Base-by-base conservation (phyloP, 1,140 invertebrate species). In the Eurytemora carolleeae region DNA sequence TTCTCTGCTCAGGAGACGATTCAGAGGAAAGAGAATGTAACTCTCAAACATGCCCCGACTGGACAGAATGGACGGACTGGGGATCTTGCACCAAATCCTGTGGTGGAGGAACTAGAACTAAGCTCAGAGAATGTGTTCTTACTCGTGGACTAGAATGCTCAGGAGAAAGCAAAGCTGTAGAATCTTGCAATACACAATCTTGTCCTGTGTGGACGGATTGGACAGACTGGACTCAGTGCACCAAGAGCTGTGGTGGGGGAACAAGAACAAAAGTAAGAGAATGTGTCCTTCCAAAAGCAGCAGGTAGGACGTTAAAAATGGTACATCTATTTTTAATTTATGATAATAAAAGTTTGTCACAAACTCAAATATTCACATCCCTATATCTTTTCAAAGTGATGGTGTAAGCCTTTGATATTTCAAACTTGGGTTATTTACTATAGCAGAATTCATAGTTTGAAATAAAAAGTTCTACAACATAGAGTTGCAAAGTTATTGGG, bases 91-190 rank as follows among this genome's bases (percentile, higher is more conserved):
- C 78, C 1, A 64, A 76, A 53, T 70, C 75, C 0, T 80, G 78
- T 69, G 78, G 77, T 2, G 77, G 78, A 19, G 78, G 78, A 1
- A 71, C 78, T 53, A 72, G 76, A 63, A 71, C 69, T 53, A 70
- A 74, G 19, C 66, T 70, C 24, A 66, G 78, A 61, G 70, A 74
- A 63, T 80, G 78, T 67, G 31, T 44, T 44, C 7, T 44, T 44
- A 12, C 31, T n/a, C 7, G 31, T 12, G 31, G 31, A 44, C 31
- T 44, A 44, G 7, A 44, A n/a, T 60, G 59, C 24, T 15, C 59
- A 17, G 59, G 59, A 19, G 44, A 53, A 24, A 20, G 19, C 21
- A n/a, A 55, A 18, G n/a, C 21, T 1, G 24, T 23, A 2, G 31
- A 60, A 53, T 7, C 2, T 15, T 60, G 59, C 18, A 60, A 60